Base-by-base conservation (phyloP, 2,797 vertebrate genomes). In the Microctenopoma steveboyesi region DNA sequence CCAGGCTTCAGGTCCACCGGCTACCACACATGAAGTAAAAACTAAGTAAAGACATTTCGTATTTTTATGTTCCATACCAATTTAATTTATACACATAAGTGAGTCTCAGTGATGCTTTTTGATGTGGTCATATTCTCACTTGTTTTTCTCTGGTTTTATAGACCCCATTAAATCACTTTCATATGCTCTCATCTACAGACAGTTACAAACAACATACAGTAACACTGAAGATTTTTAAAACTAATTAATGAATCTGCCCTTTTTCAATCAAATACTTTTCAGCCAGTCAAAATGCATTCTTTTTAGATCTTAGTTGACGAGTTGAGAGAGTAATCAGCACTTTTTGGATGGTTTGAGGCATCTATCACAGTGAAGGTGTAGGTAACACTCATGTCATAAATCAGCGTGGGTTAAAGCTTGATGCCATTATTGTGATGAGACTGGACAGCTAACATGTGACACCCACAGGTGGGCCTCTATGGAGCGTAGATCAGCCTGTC, bases 381-480 rank as follows among this genome's bases (percentile, higher is more conserved):
- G 7, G 3, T 28, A 3, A n/a, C 8, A 14, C 13, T 27, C n/a
- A 6, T 11, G 0, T 47, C 33, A 63, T 33, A 39, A 61, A 42
- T 62, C 35, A 30, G 18, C 10, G 0, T 14, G 49, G 25, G 61
- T 47, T 10, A 47, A 14, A 65, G 42, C 27, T 57, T 13, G 18
- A 49, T 7, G 5, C 40, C 4, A 11, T 0, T 37, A 27, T 43
- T 15, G 33, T 11, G 2, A 6, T n/a, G 11, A 16, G 18, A 33
- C 49, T 4, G 8, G 25, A 25, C 9, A 30, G 42, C 13, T 8
- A 10, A 47, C 56, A 22, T n/a, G 42, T 25, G 45, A 59, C n/a
- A 40, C 10, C 13, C 33, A 55, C 48, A 59, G 54, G 63, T 76
- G 59, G 35, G 22, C 43, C 1, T 12, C 52, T 48, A 12, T 16